Conservation (phyloP, 2,797 vertebrate species). For the Gallinago stenura region DNA sequence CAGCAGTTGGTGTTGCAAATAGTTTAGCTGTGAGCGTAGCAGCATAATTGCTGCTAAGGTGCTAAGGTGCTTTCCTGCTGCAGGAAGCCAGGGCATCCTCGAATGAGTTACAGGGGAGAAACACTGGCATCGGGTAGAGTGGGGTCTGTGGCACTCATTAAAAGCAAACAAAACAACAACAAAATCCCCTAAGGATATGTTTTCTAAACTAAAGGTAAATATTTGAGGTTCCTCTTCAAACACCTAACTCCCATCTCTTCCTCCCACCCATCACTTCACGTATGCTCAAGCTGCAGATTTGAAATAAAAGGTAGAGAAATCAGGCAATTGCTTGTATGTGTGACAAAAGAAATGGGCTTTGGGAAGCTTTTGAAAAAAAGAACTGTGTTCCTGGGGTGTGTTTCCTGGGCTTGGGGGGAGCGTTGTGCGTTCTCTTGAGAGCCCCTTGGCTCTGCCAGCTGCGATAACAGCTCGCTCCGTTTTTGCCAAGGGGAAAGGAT, state of each 20-base stretch:
- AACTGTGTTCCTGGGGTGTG: background rate
- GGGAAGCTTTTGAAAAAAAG: background rate
- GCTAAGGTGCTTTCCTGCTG: background rate
- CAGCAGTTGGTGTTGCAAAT: constrained; percentile 31
- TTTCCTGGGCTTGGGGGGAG: background rate
- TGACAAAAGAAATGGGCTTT: background rate
- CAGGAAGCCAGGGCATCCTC: background rate
- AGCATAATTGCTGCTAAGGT: background rate
- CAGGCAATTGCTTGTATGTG: fast-evolving
- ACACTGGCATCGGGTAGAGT: fast-evolving
- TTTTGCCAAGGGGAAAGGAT: background rate
- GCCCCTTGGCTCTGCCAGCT: background rate
- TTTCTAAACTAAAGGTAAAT: background rate
- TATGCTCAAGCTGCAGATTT: background rate
- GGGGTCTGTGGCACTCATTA: background rate
- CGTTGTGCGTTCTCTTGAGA: background rate
- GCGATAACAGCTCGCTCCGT: background rate
- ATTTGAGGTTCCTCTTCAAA: background rate
- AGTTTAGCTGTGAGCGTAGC: background rate
- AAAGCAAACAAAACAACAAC: background rate
- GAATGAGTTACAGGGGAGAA: background rate
- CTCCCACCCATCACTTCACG: background rate
- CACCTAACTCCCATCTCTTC: background rate
- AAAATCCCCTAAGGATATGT: fast-evolving
- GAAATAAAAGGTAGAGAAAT: background rate